Evolutionary conservation across 2,113 vertebrate species (phyloP), one percentile per base, ranked within the genome.

Genomic region (Tetraodon nigroviridis): DNA sequence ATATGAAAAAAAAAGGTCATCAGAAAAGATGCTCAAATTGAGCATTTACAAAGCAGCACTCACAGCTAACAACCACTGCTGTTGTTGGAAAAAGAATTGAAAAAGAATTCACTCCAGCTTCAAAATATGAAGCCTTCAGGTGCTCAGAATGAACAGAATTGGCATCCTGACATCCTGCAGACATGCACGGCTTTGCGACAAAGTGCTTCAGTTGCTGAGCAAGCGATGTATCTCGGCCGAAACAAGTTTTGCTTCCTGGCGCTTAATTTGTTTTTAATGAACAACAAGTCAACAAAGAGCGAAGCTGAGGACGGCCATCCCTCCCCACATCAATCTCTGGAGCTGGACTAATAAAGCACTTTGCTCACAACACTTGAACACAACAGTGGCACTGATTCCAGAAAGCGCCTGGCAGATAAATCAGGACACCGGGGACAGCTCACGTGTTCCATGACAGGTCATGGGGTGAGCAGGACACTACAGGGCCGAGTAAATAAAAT

Each of bases 271-370:
- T 88, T 89, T 89, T 87, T 95, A 95, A 94, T 93, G 91, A 94
- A 94, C 94, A 93, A 92, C 90, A 92, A 94, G 93, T 94, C 94
- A 37, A 93, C 89, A 93, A 92, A 91, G 92, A 95, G 94, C 95
- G 91, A 95, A 91, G 86, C 90, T 94, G 92, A 86, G 78, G 83
- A 93, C 92, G 91, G 90, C 85, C 76, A 85, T 88, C 92, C 91
- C 79, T 79, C 79, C 84, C 85, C 72, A 90, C 86, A 78, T 96
- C 90, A 89, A 92, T 93, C 92, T 92, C 87, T 84, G 91, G 89
- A 89, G 90, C 66, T 78, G 73, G 84, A 88, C 91, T 93, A 95
- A 96, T 93, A 87, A 92, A 89, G 86, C 87, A 88, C 71, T 63
- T 89, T 86, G 86, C 84, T 89, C 86, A 73, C 42, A 73, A 75